phyloP scores from a whole-genome alignment of 2,888 invertebrate genomes.

The Graphium colonna region DNA sequence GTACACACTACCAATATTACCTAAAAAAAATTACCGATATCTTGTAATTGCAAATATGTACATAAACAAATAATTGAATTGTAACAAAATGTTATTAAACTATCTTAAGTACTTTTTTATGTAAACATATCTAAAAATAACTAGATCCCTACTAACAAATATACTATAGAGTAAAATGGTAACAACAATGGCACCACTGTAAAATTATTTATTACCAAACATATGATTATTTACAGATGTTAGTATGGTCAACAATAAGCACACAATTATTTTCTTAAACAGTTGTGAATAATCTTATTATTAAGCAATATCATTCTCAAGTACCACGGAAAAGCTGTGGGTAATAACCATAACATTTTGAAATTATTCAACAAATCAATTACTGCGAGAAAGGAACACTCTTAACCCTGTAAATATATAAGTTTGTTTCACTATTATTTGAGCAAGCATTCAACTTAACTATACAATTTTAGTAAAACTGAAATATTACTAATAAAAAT shows the following conservation, averaged over 20 bases:
- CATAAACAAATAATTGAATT: constrained; percentile 24
- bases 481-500: constrained; percentile 27
- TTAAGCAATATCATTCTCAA: too few species aligned
- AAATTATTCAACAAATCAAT: constrained; percentile 26
- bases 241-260: neutral
- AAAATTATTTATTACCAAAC: constrained; percentile 14
- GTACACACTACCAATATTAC: too few species aligned
- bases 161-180: constrained; percentile 54
- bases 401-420: constrained; percentile 43
- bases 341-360: constrained; percentile 28
- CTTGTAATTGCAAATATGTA: constrained; percentile 21
- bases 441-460: constrained; percentile 44
- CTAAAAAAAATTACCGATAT: constrained; percentile 5
- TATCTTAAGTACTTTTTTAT: constrained; percentile 36
- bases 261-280: too few species aligned
- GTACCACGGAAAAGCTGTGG: constrained; percentile 25
- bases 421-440: constrained; percentile 39
- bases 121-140: constrained; percentile 47
- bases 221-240: constrained; percentile 9
- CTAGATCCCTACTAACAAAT: constrained; percentile 24
- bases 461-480: constrained; percentile 23
- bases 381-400: constrained; percentile 35
- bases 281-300: too few species aligned
- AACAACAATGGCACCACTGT: constrained; percentile 71
- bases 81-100: constrained; percentile 27